A percentile compares a stretch with the other conserved stretches of the same genome.
These are phyloP conservation scores for Falco peregrinus DNA, from an alignment of 2,797 vertebrate species.

Conservation along the genomic window DNA sequence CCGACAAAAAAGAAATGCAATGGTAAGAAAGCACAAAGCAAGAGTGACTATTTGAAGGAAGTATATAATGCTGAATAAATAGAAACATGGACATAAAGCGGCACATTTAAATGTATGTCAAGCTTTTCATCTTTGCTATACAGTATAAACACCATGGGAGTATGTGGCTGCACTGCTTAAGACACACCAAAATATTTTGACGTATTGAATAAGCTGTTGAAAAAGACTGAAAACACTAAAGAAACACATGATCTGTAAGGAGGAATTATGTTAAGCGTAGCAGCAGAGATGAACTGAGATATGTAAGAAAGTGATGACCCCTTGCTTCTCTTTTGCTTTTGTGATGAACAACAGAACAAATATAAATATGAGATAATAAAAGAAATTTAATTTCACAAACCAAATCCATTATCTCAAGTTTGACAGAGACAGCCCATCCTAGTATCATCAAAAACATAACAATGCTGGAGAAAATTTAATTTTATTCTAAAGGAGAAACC, in stretches of 20 bases:
- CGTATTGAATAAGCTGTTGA: neutral
- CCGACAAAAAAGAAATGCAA: neutral
- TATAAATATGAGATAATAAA: neutral
- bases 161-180: neutral
- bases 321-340: neutral
- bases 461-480: neutral
- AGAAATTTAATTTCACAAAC: neutral
- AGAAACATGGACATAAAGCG: neutral
- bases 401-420: neutral
- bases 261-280: neutral
- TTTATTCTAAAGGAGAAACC: neutral
- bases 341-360: neutral
- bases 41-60: neutral
- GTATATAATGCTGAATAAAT: neutral
- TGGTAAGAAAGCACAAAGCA: neutral
- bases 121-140: neutral
- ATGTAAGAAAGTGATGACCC: neutral
- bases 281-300: neutral
- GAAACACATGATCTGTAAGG: neutral
- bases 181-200: slow-evolving; percentile 20
- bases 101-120: neutral
- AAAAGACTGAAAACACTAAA: neutral
- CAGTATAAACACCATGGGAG: neutral
- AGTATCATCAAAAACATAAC: neutral
- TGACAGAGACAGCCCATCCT: neutral